Evolutionary conservation across 2,797 vertebrate species (phyloP).

Genomic region (Limnodromus scolopaceus): DNA sequence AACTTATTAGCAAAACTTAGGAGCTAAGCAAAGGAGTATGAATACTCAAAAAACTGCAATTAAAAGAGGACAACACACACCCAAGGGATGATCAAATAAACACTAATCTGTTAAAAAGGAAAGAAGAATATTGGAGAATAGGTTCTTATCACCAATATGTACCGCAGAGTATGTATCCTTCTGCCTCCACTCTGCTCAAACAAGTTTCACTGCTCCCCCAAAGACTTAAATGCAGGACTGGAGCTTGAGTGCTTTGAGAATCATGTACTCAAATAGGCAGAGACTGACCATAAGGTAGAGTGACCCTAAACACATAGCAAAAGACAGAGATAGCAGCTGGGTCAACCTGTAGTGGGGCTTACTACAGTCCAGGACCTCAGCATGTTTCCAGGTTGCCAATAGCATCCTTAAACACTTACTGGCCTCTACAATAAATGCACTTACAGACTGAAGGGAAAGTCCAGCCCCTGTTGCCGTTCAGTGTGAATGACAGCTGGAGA

Average conservation of each 20-base stretch:
- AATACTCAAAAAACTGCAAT: slow-evolving; percentile 32
- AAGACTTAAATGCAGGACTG: fast-evolving
- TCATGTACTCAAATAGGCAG: not conserved
- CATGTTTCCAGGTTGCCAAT: not conserved
- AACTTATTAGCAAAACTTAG: slow-evolving; percentile 59
- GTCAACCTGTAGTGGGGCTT: not conserved
- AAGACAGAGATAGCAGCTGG: not conserved
- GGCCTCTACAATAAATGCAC: not conserved
- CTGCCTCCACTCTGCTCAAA: not conserved
- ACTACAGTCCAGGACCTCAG: not conserved
- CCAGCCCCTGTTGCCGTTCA: not conserved
- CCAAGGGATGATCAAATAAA: slow-evolving; percentile 56
- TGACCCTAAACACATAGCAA: not conserved
- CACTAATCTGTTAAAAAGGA: slow-evolving; percentile 29
- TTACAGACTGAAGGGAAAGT: not conserved
- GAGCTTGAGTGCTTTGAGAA: not conserved
- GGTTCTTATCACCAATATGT: not conserved
- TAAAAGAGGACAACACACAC: slow-evolving; percentile 46
- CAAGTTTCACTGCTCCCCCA: not conserved
- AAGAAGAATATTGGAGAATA: not conserved
- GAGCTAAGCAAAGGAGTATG: slow-evolving; percentile 34
- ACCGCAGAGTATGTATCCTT: not conserved
- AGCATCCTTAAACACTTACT: not conserved
- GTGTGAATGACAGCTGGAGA: not conserved
- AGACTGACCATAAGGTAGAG: not conserved